Conservation (phyloP, 2,888 invertebrate genomes). For the Yponomeuta sedellus region DNA sequence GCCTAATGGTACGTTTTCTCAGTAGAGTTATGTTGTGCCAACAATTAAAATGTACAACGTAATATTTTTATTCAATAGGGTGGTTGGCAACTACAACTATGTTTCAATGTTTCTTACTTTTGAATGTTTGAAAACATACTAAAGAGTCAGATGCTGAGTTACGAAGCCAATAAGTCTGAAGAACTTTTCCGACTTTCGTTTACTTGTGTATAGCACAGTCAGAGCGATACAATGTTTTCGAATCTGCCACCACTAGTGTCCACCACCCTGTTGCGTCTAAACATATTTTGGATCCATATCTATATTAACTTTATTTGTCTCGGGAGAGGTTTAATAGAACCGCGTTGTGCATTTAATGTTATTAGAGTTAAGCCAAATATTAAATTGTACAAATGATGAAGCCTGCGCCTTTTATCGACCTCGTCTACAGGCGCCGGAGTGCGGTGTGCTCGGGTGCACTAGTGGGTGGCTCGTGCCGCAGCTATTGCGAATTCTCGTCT, state of each 20-base stretch:
- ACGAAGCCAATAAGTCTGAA: no score
- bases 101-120: not conserved
- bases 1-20: not conserved
- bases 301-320: constrained; percentile 21
- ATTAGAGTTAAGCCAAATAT: constrained; percentile 3
- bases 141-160: no score
- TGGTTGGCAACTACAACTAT: not conserved
- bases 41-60: not conserved
- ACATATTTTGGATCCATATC: constrained; percentile 59
- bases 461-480: no score
- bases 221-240: no score
- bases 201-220: no score
- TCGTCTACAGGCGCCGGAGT: no score
- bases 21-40: not conserved
- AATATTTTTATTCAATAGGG: not conserved
- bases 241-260: constrained; percentile 15
- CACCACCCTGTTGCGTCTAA: constrained; percentile 34
- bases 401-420: not conserved
- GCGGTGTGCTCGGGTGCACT: no score
- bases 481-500: no score
- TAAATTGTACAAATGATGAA: constrained; percentile 1
- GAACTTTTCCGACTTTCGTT: no score
- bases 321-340: not conserved
- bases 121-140: no score
- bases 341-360: not conserved